Evolutionary conservation across 2,113 vertebrate genomes (phyloP).

Genomic region (Pogona vitticeps): DNA sequence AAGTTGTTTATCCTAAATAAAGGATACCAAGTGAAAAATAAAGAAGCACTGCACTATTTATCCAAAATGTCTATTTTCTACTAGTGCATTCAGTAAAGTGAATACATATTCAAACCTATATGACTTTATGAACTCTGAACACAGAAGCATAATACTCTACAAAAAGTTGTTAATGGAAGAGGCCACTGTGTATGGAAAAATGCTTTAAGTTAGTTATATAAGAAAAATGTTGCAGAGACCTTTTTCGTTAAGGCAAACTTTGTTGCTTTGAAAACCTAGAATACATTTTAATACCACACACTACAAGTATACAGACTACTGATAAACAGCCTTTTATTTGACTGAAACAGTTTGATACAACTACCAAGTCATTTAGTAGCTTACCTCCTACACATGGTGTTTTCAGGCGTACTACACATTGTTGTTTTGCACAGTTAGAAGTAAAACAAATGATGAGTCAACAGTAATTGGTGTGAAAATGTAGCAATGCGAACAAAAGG

Average conservation of each 20-base stretch:
- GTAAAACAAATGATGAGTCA: conserved; percentile 22
- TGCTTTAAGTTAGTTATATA: accelerated
- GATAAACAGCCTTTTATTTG: neutral
- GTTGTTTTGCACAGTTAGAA: conserved; percentile 16
- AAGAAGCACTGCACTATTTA: conserved; percentile 48
- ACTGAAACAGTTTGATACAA: conserved; percentile 23
- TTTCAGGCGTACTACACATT: neutral
- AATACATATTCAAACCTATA: conserved; percentile 35
- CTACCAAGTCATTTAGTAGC: neutral
- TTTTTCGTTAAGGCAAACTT: neutral
- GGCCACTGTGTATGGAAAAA: neutral
- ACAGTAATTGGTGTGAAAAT: neutral
- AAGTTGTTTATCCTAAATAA: conserved; percentile 54
- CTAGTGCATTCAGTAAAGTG: conserved; percentile 4
- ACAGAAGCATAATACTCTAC: conserved; percentile 32
- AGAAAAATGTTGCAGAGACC: neutral
- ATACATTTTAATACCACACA: neutral
- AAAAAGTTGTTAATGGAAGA: conserved; percentile 29
- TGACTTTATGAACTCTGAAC: conserved; percentile 30
- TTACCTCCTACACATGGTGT: neutral
- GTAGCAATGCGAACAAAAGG: conserved; percentile 15
- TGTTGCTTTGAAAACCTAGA: accelerated
- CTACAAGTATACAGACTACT: neutral
- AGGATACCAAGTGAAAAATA: conserved; percentile 63
- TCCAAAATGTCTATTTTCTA: conserved; percentile 12